phyloP scores from a whole-genome alignment of 2,113 vertebrate genomes.

The Okapia johnstoni region DNA sequence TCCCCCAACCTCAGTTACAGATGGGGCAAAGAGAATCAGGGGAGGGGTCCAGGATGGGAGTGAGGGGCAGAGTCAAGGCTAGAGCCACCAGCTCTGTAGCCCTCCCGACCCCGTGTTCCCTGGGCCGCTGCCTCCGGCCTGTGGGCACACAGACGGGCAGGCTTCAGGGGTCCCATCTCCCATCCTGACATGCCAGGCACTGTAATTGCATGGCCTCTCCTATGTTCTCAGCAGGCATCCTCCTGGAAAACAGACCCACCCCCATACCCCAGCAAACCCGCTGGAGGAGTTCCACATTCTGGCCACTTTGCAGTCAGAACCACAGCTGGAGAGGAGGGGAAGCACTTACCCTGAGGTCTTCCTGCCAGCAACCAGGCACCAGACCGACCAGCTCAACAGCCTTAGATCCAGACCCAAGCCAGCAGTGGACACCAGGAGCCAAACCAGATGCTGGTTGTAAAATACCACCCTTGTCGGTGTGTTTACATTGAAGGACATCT shows the following conservation, averaged over 20 bases:
- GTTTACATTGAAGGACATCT: slow-evolving; percentile 42
- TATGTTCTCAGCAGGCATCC: not conserved
- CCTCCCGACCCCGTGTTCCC: not conserved
- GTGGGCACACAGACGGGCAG: accelerated
- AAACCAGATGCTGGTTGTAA: slow-evolving; percentile 21
- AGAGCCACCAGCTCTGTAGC: not conserved
- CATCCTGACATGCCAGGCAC: not conserved
- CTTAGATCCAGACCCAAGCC: slow-evolving; percentile 3
- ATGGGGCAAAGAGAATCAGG: not conserved
- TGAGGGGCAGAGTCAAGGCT: not conserved
- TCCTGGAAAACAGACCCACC: not conserved
- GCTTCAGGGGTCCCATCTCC: not conserved
- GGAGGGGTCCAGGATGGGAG: not conserved
- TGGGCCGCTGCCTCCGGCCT: not conserved
- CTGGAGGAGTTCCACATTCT: not conserved
- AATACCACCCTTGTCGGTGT: not conserved
- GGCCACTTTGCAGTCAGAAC: not conserved
- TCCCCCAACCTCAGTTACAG: not conserved
- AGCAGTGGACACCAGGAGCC: not conserved
- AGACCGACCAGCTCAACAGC: not conserved
- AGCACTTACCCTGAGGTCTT: not conserved
- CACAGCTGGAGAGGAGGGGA: not conserved
- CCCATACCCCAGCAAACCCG: not conserved
- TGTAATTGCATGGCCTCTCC: not conserved
- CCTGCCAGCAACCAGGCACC: not conserved